phyloP scores from a whole-genome alignment of 2,113 vertebrate genomes.

The Takifugu bimaculatus region DNA sequence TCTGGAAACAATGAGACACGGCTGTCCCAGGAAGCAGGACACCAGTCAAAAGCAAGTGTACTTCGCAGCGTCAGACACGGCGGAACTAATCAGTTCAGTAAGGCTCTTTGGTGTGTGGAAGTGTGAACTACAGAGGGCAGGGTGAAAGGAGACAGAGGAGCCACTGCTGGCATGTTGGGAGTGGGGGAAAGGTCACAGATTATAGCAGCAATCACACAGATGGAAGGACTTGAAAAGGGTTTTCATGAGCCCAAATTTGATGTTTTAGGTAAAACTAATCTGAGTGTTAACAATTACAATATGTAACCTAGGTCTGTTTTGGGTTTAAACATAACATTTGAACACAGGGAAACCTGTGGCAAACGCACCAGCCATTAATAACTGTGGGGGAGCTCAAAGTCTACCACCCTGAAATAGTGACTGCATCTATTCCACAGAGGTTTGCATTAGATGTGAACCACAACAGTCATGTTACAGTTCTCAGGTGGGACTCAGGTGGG shows the following conservation, averaged over 20 bases:
- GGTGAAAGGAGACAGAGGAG: constrained; percentile 3
- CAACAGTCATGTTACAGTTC: too few species aligned
- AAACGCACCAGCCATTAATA: too few species aligned
- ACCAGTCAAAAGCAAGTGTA: constrained; percentile 7
- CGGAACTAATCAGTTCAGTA: constrained; percentile 57
- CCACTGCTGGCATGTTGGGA: constrained; percentile 7
- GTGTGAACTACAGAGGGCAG: constrained; percentile 26
- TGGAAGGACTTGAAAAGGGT: neutral
- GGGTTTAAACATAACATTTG: too few species aligned
- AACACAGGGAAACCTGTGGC: too few species aligned
- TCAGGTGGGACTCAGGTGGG: too few species aligned
- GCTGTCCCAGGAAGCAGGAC: constrained; percentile 12
- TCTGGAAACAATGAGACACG: constrained; percentile 45
- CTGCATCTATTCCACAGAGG: too few species aligned
- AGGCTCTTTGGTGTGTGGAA: constrained; percentile 12
- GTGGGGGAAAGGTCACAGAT: constrained; percentile 44
- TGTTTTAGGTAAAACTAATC: too few species aligned
- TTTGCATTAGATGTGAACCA: too few species aligned
- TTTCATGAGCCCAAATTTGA: neutral
- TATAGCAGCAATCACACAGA: constrained; percentile 16
- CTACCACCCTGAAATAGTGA: too few species aligned
- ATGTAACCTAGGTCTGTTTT: too few species aligned
- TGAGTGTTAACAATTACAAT: too few species aligned
- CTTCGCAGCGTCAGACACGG: constrained; percentile 16
- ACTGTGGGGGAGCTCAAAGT: too few species aligned